Evolutionary conservation across 2,888 invertebrate genomes (phyloP).

Genomic region (Sialis lutaria): DNA sequence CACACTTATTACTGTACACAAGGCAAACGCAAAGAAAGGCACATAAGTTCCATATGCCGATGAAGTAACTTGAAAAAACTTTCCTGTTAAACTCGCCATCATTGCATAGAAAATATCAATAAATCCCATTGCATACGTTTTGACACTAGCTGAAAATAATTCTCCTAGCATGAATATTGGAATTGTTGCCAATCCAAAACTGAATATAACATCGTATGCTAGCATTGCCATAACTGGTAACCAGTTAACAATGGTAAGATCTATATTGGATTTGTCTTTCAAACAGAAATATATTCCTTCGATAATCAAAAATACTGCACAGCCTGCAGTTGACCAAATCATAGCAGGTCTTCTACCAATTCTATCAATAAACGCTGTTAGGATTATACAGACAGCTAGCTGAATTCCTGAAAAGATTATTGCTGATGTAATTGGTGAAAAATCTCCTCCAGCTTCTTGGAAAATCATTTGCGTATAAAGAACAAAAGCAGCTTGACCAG

Average conservation of each 20-base stretch:
- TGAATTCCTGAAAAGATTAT: conserved; percentile 23
- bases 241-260: neutral
- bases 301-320: neutral
- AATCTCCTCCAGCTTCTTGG: conserved; percentile 10
- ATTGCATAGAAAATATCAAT: conserved; percentile 2
- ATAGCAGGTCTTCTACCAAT: conserved; percentile 24
- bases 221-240: neutral
- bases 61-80: conserved; percentile 1
- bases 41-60: conserved; percentile 1
- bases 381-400: conserved; percentile 11
- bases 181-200: neutral
- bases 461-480: conserved; percentile 11
- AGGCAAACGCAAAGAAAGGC: conserved; percentile 1
- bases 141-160: conserved; percentile 3
- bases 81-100: neutral
- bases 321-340: conserved; percentile 14
- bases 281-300: conserved; percentile 1
- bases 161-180: neutral
- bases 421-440: conserved; percentile 14
- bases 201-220: neutral
- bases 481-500: conserved; percentile 1
- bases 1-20: neutral
- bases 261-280: neutral
- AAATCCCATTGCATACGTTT: conserved; percentile 1
- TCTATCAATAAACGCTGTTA: conserved; percentile 3